Evolutionary conservation across 2,888 invertebrate species (phyloP).

Genomic region (Augochlorella aurata): DNA sequence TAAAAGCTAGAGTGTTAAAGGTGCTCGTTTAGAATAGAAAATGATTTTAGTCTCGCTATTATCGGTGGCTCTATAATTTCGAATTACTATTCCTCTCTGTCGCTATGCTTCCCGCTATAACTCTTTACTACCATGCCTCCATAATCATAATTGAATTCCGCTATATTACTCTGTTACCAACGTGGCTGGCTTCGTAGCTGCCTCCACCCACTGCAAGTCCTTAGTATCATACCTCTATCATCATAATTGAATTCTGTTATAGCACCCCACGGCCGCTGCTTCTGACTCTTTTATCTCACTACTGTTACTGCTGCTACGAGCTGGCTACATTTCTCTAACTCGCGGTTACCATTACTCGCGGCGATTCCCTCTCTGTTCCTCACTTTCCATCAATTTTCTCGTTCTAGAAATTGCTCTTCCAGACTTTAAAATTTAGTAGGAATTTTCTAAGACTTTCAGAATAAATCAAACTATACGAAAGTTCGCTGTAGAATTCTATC

Average conservation of each 20-base stretch:
- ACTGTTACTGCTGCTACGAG: neutral
- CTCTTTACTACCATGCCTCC: neutral
- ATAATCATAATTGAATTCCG: conserved; percentile 19
- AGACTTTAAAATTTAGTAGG: too few relatives aligned
- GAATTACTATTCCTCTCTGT: conserved; percentile 5
- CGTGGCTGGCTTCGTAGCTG: neutral
- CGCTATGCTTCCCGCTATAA: neutral
- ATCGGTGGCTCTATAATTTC: conserved; percentile 7
- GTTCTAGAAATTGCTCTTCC: too few relatives aligned
- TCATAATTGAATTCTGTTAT: conserved; percentile 14
- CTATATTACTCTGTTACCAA: conserved; percentile 7
- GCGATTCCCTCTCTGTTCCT: neutral
- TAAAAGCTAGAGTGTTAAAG: neutral
- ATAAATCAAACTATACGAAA: too few relatives aligned
- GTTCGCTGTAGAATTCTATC: too few relatives aligned
- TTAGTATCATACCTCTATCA: conserved; percentile 1
- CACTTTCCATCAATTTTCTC: neutral
- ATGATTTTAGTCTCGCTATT: neutral
- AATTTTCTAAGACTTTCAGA: too few relatives aligned
- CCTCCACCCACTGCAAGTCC: neutral
- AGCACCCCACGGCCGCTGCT: conserved; percentile 1
- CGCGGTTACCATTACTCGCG: neutral
- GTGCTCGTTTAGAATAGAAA: neutral
- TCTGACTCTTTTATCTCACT: conserved; percentile 12
- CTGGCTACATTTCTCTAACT: neutral